A percentile compares a stretch with the other conserved stretches of the same genome.
Conservation (phyloP, 64 coral and sea anemone genomes). For the Dendrophyllia cribrosa region DNA sequence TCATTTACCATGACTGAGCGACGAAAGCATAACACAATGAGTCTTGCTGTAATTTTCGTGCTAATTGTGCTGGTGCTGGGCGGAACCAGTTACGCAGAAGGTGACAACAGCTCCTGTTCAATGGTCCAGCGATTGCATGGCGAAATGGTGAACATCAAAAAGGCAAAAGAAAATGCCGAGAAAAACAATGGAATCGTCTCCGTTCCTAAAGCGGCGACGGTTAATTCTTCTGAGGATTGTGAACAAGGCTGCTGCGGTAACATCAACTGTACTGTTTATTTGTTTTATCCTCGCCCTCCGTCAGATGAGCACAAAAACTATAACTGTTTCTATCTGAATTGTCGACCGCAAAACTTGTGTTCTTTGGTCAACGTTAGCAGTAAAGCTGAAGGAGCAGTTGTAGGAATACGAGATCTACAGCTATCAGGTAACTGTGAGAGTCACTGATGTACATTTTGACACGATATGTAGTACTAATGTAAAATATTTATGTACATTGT, state of each 20-base stretch:
- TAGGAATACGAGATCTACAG: conserved; percentile 31
- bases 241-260: conserved; percentile 30
- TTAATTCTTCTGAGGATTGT: conserved; percentile 12
- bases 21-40: background rate
- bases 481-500: no score
- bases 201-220: conserved; percentile 11
- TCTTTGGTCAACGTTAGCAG: conserved; percentile 2
- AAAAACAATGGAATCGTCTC: background rate
- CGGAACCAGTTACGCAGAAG: background rate
- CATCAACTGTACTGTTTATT: conserved; percentile 21
- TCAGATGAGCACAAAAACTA: background rate
- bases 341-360: conserved; percentile 42
- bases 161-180: conserved; percentile 32
- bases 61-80: background rate
- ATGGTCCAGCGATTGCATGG: background rate
- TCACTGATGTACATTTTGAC: no score
- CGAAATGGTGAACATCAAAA: conserved; percentile 35
- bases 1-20: background rate
- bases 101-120: background rate
- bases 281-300: conserved; percentile 19
- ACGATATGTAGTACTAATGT: no score
- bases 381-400: conserved; percentile 30
- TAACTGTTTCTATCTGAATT: conserved; percentile 30
- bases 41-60: background rate
- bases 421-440: no score